These are phyloP conservation scores for Threskiornis aethiopicus DNA, from an alignment of 2,797 vertebrate species.

Conservation along the genomic window DNA sequence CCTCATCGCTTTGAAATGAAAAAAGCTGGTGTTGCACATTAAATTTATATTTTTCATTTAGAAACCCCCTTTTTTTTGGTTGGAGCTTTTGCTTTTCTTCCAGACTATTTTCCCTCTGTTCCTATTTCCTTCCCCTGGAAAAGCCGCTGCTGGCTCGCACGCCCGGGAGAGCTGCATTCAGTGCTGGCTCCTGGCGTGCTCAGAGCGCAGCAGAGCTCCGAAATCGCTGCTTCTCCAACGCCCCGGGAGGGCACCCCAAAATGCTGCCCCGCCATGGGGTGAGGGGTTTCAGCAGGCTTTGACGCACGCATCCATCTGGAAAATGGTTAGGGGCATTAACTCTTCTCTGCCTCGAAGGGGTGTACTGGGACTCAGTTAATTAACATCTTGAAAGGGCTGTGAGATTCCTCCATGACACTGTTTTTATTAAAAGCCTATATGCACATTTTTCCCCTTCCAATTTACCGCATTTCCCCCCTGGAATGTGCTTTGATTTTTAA, in stretches of 20 bases:
- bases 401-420: neutral
- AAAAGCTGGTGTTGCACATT: neutral
- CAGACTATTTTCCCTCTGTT: neutral
- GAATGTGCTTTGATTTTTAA: slow-evolving; percentile 60
- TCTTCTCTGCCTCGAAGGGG: neutral
- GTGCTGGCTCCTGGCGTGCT: neutral
- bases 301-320: neutral
- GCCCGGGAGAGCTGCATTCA: accelerated
- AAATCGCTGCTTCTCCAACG: neutral
- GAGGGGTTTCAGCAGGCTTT: neutral
- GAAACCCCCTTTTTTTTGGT: neutral
- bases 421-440: neutral
- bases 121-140: neutral
- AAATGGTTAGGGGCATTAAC: neutral
- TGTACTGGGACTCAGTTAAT: neutral
- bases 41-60: neutral
- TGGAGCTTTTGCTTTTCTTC: neutral
- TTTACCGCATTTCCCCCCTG: neutral
- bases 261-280: accelerated
- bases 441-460: neutral
- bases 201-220: neutral
- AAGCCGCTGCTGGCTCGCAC: neutral
- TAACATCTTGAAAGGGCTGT: neutral
- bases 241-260: neutral
- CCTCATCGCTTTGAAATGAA: neutral